Base-by-base conservation (phyloP, 2,888 invertebrate species). In the Metopia argyrocephala region DNA sequence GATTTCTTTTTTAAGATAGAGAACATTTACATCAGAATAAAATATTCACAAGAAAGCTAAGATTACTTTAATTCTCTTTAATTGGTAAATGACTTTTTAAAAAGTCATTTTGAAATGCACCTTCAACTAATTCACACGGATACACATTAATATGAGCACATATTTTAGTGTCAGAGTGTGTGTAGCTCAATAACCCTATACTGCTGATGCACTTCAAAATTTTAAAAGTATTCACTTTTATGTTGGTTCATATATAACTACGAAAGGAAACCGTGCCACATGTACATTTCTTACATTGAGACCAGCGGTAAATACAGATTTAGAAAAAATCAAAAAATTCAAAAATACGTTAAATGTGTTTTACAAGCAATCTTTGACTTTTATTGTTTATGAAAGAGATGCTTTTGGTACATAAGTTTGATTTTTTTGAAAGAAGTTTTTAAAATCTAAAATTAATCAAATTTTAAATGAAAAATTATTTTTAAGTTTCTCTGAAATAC, bases 141-240 rank as follows among this genome's bases (percentile, higher is more conserved):
- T 6, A 50, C 18, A 31, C 20, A 21, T 4, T 23, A 23, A 54
- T 21, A 15, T 48, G 31, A 20, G 9, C 5, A 15, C 28, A 52
- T 61, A 18, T 9, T 45, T 20, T n/a, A 2, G 18, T 7, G n/a
- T 25, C 20, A 31, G 31, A 21, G 45, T 46, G 28, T 56, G 9
- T 46, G 18, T 62, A 71, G 61, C 70, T 68, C 66, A 57, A 79
- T 79, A 79, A 75, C 54, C 59, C 70, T 70, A n/a, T 70, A 59
- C 52, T n/a, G n/a, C n/a, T n/a, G n/a, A n/a, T n/a, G n/a, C n/a
- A 65, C 50, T 74, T 62, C 38, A 61, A 79, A 69, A 59, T 69
- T 50, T 12, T 48, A 66, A 70, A 48, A 76, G 61, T 66, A 45
- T 59, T 74, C 57, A 64, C 57, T 38, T 64, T 74, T 21, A 64